phyloP scores from a whole-genome alignment of 2,797 vertebrate species.

The Bovichtus diacanthus region DNA sequence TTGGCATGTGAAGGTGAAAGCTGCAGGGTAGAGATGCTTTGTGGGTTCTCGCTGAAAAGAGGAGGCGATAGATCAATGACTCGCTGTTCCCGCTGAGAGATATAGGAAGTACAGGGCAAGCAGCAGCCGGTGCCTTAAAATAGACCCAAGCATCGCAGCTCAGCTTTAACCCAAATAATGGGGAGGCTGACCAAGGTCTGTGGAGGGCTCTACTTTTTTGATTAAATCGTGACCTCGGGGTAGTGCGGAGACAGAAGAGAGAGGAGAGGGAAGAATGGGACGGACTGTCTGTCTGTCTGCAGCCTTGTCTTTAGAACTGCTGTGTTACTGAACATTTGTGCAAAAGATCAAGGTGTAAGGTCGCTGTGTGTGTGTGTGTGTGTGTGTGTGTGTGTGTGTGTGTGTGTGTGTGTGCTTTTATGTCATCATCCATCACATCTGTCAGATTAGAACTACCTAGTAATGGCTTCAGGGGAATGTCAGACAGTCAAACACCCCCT shows the following conservation, averaged over 20 bases:
- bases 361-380: slow-evolving; percentile 11
- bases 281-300: slow-evolving; percentile 11
- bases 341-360: slow-evolving; percentile 41
- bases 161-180: slow-evolving; percentile 81
- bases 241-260: slow-evolving; percentile 46
- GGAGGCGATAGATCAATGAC: slow-evolving; percentile 76
- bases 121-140: slow-evolving; percentile 69
- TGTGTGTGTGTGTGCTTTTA: slow-evolving; percentile 9
- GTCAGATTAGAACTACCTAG: slow-evolving; percentile 65
- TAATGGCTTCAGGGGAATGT: slow-evolving; percentile 60
- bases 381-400: background rate
- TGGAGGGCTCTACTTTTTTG: slow-evolving; percentile 69
- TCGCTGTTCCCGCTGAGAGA: slow-evolving; percentile 68
- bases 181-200: slow-evolving; percentile 69
- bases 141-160: slow-evolving; percentile 66
- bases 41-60: slow-evolving; percentile 53
- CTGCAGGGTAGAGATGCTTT: slow-evolving; percentile 59
- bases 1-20: slow-evolving; percentile 66
- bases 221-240: slow-evolving; percentile 65
- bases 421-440: slow-evolving; percentile 65
- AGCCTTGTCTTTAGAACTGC: slow-evolving; percentile 30
- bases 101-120: slow-evolving; percentile 71
- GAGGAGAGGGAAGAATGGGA: slow-evolving; percentile 46
- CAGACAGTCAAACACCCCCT: slow-evolving; percentile 41
- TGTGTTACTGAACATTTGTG: slow-evolving; percentile 31